phyloP scores from a whole-genome alignment of 1,140 invertebrate genomes.

The Prorops nasuta region DNA sequence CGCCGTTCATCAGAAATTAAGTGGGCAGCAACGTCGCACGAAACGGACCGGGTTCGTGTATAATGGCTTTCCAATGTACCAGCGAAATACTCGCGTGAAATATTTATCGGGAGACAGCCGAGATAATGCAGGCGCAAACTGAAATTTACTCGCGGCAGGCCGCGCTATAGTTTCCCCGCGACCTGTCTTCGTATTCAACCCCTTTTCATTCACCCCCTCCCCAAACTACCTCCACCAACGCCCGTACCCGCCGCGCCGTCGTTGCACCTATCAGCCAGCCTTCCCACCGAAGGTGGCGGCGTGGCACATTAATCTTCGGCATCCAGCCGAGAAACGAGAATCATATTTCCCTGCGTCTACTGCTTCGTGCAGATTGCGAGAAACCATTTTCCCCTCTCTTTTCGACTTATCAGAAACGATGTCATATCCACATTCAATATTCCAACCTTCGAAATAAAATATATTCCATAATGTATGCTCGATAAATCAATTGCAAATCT shows the following conservation, averaged over 20 bases:
- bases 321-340: neutral
- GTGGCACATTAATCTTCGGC: neutral
- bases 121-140: slow-evolving; percentile 34
- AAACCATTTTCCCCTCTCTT: too few species aligned
- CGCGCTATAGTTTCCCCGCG: too few species aligned
- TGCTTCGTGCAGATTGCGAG: neutral
- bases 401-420: too few species aligned
- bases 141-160: slow-evolving; percentile 33
- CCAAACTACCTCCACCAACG: neutral
- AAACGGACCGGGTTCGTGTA: slow-evolving; percentile 34
- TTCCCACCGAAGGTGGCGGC: too few species aligned
- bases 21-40: too few species aligned
- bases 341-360: neutral
- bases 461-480: too few species aligned
- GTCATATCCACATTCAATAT: too few species aligned
- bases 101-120: slow-evolving; percentile 25
- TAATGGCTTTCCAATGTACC: slow-evolving; percentile 50
- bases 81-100: slow-evolving; percentile 20
- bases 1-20: too few species aligned
- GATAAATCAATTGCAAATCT: too few species aligned
- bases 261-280: too few species aligned
- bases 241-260: too few species aligned
- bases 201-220: neutral
- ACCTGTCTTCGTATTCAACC: neutral
- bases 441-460: too few species aligned